phyloP scores from a whole-genome alignment of 1,140 invertebrate genomes.

The Acromyrmex heyeri region DNA sequence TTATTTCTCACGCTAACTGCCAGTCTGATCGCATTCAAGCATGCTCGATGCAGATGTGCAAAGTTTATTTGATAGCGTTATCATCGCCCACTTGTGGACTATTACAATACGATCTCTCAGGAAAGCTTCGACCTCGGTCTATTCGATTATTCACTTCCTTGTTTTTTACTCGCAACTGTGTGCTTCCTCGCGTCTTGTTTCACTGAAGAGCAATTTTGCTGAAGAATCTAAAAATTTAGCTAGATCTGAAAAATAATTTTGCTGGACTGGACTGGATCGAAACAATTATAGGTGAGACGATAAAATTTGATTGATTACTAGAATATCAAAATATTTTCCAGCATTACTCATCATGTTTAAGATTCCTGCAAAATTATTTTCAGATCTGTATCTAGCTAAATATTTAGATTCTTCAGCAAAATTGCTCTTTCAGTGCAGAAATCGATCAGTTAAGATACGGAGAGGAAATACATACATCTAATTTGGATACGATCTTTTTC shows the following conservation, averaged over 20 bases:
- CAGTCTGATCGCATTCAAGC: slow-evolving; percentile 23
- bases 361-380: too few species aligned
- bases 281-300: too few species aligned
- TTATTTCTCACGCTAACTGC: background rate
- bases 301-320: too few species aligned
- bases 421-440: background rate
- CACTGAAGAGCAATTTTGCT: too few species aligned
- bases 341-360: too few species aligned
- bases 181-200: background rate
- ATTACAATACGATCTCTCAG: slow-evolving; percentile 22
- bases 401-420: too few species aligned
- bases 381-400: too few species aligned
- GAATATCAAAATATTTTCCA: too few species aligned
- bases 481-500: background rate
- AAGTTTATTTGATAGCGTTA: slow-evolving; percentile 65
- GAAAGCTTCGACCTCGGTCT: slow-evolving; percentile 9
- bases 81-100: slow-evolving; percentile 51
- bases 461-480: background rate
- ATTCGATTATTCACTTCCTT: slow-evolving; percentile 1
- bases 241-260: too few species aligned
- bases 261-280: too few species aligned
- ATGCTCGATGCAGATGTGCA: slow-evolving; percentile 24
- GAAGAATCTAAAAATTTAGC: too few species aligned
- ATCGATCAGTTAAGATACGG: background rate
- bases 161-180: background rate